Evolutionary conservation across 2,797 vertebrate genomes (phyloP), one percentile per base, ranked within the genome.

Genomic region (Echeneis naucrates): DNA sequence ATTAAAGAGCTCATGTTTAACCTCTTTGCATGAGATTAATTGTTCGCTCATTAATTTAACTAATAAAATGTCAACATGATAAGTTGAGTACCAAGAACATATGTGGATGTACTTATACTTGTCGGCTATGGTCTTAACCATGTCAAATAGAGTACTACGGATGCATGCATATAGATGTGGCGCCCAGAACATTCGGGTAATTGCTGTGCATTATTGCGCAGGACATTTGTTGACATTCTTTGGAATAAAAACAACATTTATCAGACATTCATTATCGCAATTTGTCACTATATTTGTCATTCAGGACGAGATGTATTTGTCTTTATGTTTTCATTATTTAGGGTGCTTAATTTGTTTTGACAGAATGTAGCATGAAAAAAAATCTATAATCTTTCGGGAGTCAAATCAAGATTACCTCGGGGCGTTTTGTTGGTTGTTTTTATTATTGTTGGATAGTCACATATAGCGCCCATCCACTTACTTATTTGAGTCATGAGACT

Each of bases 161-260:
- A 79, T 82, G 12, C 53, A 54, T 76, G 59, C 44, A 32, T 42
- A 24, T 38, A 8, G 58, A 57, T 77, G 68, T 61, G 37, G 55
- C 44, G n/a, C n/a, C n/a, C n/a, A n/a, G n/a, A 66, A 56, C 72
- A 71, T 59, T 51, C n/a, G 53, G 38, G 69, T 87, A 74, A 82
- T 78, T 80, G 37, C 51, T 63, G 63, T 44, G 55, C 83, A 81
- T 85, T 75, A 87, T 57, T 52, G 76, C 66, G 52, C 73, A 55
- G 17, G 63, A 50, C 48, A 83, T 89, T 88, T 81, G 68, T 88
- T 85, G 86, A 50, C 63, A 66, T 78, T 78, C 56, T 72, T 0
- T 72, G 75, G 73, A 82, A 84, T 75, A 62, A 81, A 77, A 68
- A 68, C n/a, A 33, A 63, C 61, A n/a, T 48, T 71, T 83, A 84